phyloP scores from a whole-genome alignment of 1,140 invertebrate genomes.

The Tetraneura akinire region DNA sequence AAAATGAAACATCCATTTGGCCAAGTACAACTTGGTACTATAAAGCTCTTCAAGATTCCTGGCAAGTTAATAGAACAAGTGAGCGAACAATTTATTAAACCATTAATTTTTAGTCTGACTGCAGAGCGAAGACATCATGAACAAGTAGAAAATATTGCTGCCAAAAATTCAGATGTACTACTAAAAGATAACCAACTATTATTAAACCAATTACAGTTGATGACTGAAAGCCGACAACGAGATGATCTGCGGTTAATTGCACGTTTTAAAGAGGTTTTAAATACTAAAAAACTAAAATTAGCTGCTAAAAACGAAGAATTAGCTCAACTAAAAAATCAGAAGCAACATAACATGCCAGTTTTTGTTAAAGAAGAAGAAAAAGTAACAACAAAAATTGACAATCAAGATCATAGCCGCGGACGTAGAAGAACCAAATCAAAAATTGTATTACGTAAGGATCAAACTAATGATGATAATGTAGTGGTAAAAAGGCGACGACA shows the following conservation, averaged over 20 bases:
- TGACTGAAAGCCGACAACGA: not conserved
- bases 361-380: too few species aligned
- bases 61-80: too few species aligned
- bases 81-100: not conserved
- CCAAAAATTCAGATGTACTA: not conserved
- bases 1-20: not conserved
- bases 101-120: not conserved
- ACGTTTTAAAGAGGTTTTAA: not conserved
- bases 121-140: not conserved
- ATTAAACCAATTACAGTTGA: not conserved
- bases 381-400: too few species aligned
- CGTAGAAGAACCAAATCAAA: too few species aligned
- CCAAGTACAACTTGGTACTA: not conserved
- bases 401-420: too few species aligned
- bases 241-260: not conserved
- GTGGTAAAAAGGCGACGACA: not conserved
- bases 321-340: not conserved
- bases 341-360: not conserved
- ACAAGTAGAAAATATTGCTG: not conserved
- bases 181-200: not conserved
- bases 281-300: not conserved
- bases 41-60: not conserved
- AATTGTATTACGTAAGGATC: too few species aligned
- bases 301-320: not conserved
- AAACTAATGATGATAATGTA: too few species aligned